Percentiles rank a stretch among this genome's conserved stretches.
phyloP scores from a whole-genome alignment of 2,888 invertebrate species.

The Drosophila subquinaria region DNA sequence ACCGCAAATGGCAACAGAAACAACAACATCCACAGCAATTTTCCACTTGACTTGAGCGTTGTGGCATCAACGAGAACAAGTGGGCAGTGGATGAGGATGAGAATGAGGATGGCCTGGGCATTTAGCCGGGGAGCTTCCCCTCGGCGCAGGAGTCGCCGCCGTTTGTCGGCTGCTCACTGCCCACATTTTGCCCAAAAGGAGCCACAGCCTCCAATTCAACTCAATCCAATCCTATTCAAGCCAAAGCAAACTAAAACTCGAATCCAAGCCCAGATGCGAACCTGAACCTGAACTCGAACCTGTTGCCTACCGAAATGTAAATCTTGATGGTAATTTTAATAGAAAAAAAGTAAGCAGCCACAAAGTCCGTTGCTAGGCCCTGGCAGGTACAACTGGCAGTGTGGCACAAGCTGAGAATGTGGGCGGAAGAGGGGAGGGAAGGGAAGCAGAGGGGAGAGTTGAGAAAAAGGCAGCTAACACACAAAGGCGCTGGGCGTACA shows the following conservation, averaged over 20 bases:
- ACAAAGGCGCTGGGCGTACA: constrained; percentile 74
- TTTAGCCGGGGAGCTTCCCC: constrained; percentile 47
- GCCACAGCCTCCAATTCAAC: constrained; percentile 34
- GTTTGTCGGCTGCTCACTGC: constrained; percentile 54
- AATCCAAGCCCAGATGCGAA: constrained; percentile 26
- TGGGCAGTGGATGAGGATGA: constrained; percentile 60
- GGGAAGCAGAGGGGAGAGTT: background rate
- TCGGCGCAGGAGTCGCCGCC: constrained; percentile 34
- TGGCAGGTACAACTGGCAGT: constrained; percentile 19
- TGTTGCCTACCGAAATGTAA: constrained; percentile 82
- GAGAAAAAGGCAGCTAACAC: constrained; percentile 11
- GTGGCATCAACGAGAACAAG: constrained; percentile 47
- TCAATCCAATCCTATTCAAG: constrained; percentile 6
- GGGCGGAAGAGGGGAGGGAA: background rate
- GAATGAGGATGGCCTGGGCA: constrained; percentile 55
- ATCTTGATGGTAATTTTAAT: constrained; percentile 84
- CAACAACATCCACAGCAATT: constrained; percentile 59
- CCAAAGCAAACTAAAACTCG: constrained; percentile 16
- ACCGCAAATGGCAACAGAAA: constrained; percentile 58
- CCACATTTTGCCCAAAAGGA: constrained; percentile 76
- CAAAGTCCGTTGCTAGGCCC: constrained; percentile 52
- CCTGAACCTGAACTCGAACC: constrained; percentile 58
- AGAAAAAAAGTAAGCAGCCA: constrained; percentile 67
- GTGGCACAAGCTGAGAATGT: background rate
- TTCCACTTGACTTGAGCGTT: constrained; percentile 83